These are phyloP conservation scores for Platichthys flesus DNA, from an alignment of 2,113 vertebrate species.

Conservation along the genomic window DNA sequence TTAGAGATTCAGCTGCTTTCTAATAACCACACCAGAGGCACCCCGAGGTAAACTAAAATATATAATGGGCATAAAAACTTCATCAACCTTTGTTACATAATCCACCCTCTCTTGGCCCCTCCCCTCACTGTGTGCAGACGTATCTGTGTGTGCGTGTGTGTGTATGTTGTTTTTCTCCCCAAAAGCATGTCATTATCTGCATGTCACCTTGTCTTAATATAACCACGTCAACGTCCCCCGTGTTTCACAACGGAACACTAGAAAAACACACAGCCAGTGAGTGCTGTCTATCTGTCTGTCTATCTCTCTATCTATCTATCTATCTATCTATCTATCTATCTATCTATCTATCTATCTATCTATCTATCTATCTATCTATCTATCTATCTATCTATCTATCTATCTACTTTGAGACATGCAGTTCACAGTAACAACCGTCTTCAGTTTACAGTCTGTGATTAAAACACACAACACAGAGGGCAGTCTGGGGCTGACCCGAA, in stretches of 20 bases:
- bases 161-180: not conserved
- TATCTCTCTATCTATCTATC: too few species aligned
- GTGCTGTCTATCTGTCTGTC: not conserved
- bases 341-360: not conserved
- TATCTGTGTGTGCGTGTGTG: not conserved
- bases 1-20: constrained; percentile 28
- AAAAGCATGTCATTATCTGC: not conserved
- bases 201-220: constrained; percentile 5
- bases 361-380: too few species aligned
- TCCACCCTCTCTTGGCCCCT: constrained; percentile 24
- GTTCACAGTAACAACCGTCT: too few species aligned
- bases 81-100: constrained; percentile 67
- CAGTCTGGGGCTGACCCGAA: constrained; percentile 7
- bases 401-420: not conserved
- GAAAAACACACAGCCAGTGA: not conserved
- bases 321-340: not conserved
- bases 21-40: not conserved
- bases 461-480: constrained; percentile 6
- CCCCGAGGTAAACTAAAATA: constrained; percentile 21
- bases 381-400: not conserved
- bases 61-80: constrained; percentile 36
- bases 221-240: not conserved
- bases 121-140: constrained; percentile 27
- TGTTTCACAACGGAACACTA: not conserved
- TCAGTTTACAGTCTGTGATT: too few species aligned